Evolutionary conservation across 2,113 vertebrate species (phyloP).

Genomic region (Nycticryphes semicollaris): DNA sequence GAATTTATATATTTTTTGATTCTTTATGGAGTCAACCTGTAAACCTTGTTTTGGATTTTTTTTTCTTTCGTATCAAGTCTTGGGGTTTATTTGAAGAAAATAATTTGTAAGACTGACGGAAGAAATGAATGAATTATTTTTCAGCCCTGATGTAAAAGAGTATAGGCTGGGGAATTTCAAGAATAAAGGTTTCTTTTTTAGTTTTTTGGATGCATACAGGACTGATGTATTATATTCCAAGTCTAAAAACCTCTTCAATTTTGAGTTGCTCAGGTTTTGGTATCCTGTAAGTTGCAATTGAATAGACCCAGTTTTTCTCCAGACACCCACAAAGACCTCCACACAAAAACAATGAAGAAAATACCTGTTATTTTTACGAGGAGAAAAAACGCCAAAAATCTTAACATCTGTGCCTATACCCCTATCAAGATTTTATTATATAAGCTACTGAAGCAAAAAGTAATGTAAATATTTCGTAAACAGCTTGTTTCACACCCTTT

Average conservation of each 20-base stretch:
- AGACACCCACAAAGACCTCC: neutral
- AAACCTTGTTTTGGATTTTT: neutral
- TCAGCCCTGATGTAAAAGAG: neutral
- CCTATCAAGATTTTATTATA: neutral
- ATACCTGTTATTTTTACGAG: neutral
- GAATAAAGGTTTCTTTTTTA: neutral
- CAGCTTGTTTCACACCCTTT: neutral
- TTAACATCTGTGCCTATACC: neutral
- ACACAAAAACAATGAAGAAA: neutral
- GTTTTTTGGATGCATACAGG: neutral
- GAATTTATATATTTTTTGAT: neutral
- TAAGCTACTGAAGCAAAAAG: neutral
- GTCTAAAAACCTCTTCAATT: neutral
- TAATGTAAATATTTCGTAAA: neutral
- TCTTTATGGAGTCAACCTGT: neutral
- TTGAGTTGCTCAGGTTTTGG: neutral
- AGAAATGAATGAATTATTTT: neutral
- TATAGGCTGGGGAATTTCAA: neutral
- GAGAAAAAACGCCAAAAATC: neutral
- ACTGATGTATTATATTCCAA: neutral
- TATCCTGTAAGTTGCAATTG: neutral
- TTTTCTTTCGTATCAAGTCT: neutral
- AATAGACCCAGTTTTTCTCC: neutral
- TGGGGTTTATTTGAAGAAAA: neutral
- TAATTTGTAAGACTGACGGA: neutral